Percentiles rank a stretch among this genome's conserved stretches.
These are phyloP conservation scores for Nibea albiflora DNA, from an alignment of 2,113 vertebrate species.

Conservation along the genomic window DNA sequence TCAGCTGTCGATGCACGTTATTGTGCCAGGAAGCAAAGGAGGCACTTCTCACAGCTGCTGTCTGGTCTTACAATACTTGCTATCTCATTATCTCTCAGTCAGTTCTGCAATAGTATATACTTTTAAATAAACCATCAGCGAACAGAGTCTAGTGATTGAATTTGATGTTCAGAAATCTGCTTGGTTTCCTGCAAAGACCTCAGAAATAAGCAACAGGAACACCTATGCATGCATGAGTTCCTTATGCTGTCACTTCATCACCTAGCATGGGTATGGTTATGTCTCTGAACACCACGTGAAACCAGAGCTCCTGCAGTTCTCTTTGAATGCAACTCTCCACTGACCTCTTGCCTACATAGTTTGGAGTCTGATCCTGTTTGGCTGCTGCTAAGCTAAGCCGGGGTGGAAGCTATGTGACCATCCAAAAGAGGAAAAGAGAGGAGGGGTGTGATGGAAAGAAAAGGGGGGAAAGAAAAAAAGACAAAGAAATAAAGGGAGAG, in stretches of 20 bases:
- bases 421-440: background rate
- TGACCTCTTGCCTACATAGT: constrained; percentile 65
- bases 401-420: constrained; percentile 48
- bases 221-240: background rate
- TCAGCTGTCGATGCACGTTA: no score
- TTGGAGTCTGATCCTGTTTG: constrained; percentile 57
- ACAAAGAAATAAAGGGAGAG: constrained; percentile 22
- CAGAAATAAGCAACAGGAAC: background rate
- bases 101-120: background rate
- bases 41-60: no score
- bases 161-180: background rate
- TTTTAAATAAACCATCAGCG: background rate
- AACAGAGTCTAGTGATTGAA: background rate
- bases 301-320: constrained; percentile 21
- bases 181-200: background rate
- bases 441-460: constrained; percentile 7
- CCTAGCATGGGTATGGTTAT: background rate
- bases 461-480: constrained; percentile 19
- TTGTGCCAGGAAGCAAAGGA: no score
- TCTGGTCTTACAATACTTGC: no score
- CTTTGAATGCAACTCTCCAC: constrained; percentile 7
- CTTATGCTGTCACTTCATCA: constrained; percentile 29
- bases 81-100: background rate
- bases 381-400: constrained; percentile 39
- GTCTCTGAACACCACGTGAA: constrained; percentile 21